Base-by-base conservation (phyloP, 1,140 invertebrate species). In the Drosophila watanabei region DNA sequence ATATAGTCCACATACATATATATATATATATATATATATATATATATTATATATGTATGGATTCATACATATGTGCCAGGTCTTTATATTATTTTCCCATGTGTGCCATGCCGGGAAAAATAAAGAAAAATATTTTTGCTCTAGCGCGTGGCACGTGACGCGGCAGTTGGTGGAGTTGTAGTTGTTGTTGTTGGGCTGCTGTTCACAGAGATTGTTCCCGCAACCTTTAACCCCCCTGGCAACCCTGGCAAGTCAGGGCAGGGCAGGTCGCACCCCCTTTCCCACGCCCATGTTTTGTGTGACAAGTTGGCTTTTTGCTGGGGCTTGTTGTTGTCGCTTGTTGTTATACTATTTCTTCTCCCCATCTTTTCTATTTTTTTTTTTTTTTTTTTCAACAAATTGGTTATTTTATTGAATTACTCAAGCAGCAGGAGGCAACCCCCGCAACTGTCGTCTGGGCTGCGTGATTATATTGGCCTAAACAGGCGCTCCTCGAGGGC, bases 401-500 rank as follows among this genome's bases (percentile, higher is more conserved):
- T 89, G 86, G 86, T 89, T 89, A 89, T 89, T 89, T 89, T 89
- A 89, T 89, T 89, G 85, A 89, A 89, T 89, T 89, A 89, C 85
- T 88, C 85, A 88, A 88, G 85, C 85, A 85, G 86, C 85, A 85
- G 85, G 82, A 81, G 85, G 78, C 57, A 48, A 51, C 64, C 81
- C 48, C 33, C 56, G 37, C 51, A 52, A 32, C 57, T 57, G 56
- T 63, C 61, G 52, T 61, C 52, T 63, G 76, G 54, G 37, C 70
- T 63, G 65, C 87, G 69, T 88, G 81, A 84, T 89, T 89, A 89
- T 81, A 88, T 88, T 88, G 85, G 81, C 84, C 84, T 81, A 84
- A 88, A 62, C 69, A 79, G 78, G 43, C 58, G 56, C n/a, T 72
- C 10, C 10, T n/a, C 32, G 35, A 13, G 9, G 32, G 41, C 2